A percentile compares a stretch with the other conserved stretches of the same genome.
Conservation (phyloP, 2,113 vertebrate genomes). For the Gobiocypris rarus region DNA sequence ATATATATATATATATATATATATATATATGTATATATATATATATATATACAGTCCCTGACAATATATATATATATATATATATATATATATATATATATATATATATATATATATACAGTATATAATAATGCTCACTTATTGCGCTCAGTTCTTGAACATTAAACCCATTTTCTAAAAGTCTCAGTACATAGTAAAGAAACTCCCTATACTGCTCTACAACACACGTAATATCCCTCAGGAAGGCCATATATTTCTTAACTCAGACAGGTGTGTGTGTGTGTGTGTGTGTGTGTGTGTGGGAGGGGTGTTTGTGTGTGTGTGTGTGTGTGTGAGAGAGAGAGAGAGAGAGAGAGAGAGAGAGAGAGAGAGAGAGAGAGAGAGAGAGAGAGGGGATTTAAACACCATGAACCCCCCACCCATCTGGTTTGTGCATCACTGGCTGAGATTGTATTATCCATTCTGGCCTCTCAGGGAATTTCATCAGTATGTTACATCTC, state of each 20-base stretch:
- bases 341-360: too few relatives aligned
- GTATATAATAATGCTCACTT: too few relatives aligned
- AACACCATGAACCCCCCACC: conserved; percentile 51
- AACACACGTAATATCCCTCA: conserved; percentile 64
- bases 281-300: conserved; percentile 48
- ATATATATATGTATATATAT: too few relatives aligned
- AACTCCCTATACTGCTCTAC: conserved; percentile 62
- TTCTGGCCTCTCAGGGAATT: conserved; percentile 74
- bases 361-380: not conserved
- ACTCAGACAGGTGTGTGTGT: conserved; percentile 61
- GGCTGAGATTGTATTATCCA: conserved; percentile 68
- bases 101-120: too few relatives aligned
- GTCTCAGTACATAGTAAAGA: conserved; percentile 11
- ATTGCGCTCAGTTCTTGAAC: not conserved
- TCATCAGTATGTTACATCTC: conserved; percentile 77
- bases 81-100: too few relatives aligned
- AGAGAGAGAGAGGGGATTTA: conserved; percentile 30
- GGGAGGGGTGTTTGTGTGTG: conserved; percentile 39
- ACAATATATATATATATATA: not conserved
- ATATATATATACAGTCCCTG: too few relatives aligned
- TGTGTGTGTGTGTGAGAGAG: conserved; percentile 6
- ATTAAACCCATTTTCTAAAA: conserved; percentile 35
- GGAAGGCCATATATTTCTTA: conserved; percentile 61
- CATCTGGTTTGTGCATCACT: conserved; percentile 77
- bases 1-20: too few relatives aligned